Evolutionary conservation across 2,113 vertebrate genomes (phyloP).

Genomic region (Cryptoleucopteryx plumbea): DNA sequence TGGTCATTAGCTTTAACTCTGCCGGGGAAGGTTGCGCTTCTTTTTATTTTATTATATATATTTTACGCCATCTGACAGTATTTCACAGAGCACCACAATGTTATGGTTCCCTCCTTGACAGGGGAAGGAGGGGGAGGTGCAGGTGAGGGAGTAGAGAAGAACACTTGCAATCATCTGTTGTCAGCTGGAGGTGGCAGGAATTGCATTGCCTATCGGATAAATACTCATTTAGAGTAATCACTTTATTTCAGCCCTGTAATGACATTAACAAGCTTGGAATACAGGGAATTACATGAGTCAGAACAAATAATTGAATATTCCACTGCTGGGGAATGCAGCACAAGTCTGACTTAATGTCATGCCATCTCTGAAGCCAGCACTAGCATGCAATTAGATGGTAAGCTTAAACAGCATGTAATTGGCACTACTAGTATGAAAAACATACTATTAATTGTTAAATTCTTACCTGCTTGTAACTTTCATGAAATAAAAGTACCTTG

Average conservation of each 20-base stretch:
- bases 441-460: constrained; percentile 72
- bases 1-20: constrained; percentile 91
- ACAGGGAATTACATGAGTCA: constrained; percentile 85
- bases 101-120: constrained; percentile 71
- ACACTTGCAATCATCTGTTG: constrained; percentile 55
- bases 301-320: constrained; percentile 92
- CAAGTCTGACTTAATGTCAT: constrained; percentile 76
- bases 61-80: constrained; percentile 80
- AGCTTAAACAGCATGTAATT: constrained; percentile 92
- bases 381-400: constrained; percentile 91
- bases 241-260: constrained; percentile 88
- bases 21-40: constrained; percentile 69
- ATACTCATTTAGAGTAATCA: constrained; percentile 85
- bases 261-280: constrained; percentile 89
- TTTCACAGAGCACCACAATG: constrained; percentile 72
- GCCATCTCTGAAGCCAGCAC: constrained; percentile 75
- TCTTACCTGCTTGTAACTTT: constrained; percentile 65
- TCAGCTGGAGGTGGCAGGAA: constrained; percentile 64
- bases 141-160: neutral
- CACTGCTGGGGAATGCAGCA: constrained; percentile 67
- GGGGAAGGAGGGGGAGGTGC: constrained; percentile 40
- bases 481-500: neutral
- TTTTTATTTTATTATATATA: constrained; percentile 74
- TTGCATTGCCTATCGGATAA: constrained; percentile 76
- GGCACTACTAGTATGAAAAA: constrained; percentile 62